Base-by-base conservation (phyloP, 53 echinoderm and acorn worm species). In the Patiria pectinifera region DNA sequence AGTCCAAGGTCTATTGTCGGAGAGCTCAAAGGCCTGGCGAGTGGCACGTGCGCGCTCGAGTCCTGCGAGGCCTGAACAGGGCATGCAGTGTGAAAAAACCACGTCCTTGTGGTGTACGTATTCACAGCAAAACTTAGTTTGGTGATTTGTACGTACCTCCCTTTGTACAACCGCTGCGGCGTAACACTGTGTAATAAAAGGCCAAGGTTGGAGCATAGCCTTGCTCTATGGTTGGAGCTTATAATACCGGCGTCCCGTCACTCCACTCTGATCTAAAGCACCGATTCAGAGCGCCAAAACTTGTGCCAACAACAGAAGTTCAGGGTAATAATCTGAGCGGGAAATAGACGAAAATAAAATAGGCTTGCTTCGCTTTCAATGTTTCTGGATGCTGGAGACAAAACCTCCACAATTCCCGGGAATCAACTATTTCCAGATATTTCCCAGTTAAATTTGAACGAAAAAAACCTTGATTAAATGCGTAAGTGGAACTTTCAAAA, bases 31-130 rank as follows among this genome's bases (percentile, higher is more conserved):
- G 11, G 45, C 13, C 45, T 11, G 44, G 45, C 18, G 66, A 66
- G 74, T 74, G 85, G 85, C 66, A 85, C 69, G 69, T 85, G 85
- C 53, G 53, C 53, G 53, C 53, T 53, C 53, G 53, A 53, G 53
- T 53, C 53, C 53, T 8, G 53, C 53, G 35, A 35, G 48, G 74
- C 16, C 16, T 15, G 74, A 21, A 21, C 16, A 21, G 74, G 74
- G 74, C 16, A 21, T 10, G 43, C 10, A 23, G 76, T 59, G 59
- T 83, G 83, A 13, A 15, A 16, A 62, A 43, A 59, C 61, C 45
- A 4, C 16, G 46, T 44, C 21, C 69, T 18, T 62, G 62, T 62
- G 62, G 62, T 62, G 62, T 62, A 26, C 82, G 9, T 81, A 49
- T 15, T 81, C 53, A 46, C 9, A 11, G 4, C 48, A 22, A 19